Conservation (phyloP, 2,113 vertebrate species). For the Cyprinus carpio region DNA sequence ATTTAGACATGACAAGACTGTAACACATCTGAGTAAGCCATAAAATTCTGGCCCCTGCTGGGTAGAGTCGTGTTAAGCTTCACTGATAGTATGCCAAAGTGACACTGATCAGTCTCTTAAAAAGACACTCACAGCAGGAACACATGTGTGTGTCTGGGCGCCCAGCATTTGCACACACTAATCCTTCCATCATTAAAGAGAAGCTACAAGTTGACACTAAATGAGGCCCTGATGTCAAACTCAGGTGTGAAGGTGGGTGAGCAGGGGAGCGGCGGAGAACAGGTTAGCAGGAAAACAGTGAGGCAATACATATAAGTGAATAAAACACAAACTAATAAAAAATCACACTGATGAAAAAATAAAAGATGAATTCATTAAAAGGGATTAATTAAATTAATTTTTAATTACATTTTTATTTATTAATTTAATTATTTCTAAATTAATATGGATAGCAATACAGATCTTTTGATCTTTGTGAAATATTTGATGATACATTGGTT, state of each 20-base stretch:
- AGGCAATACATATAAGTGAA: background rate
- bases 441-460: background rate
- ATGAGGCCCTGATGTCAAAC: slow-evolving; percentile 24
- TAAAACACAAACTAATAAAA: no score
- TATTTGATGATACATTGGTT: background rate
- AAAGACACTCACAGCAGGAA: slow-evolving; percentile 24
- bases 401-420: background rate
- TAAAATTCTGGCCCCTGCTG: slow-evolving; percentile 39
- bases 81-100: slow-evolving; percentile 47
- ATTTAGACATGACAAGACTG: background rate
- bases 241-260: slow-evolving; percentile 5
- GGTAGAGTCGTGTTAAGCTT: slow-evolving; percentile 19
- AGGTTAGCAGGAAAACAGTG: background rate
- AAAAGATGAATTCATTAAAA: no score
- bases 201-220: slow-evolving; percentile 15
- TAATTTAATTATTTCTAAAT: background rate
- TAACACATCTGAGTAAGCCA: slow-evolving; percentile 40
- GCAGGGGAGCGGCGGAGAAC: slow-evolving; percentile 1
- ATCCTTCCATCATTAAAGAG: slow-evolving; percentile 51
- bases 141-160: background rate
- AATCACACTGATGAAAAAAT: no score
- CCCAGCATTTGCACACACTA: slow-evolving; percentile 30
- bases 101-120: slow-evolving; percentile 50
- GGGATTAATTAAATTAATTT: no score
- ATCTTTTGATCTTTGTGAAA: background rate